These are phyloP conservation scores for Paracanthobrama guichenoti DNA, from an alignment of 2,113 vertebrate genomes.

Conservation along the genomic window DNA sequence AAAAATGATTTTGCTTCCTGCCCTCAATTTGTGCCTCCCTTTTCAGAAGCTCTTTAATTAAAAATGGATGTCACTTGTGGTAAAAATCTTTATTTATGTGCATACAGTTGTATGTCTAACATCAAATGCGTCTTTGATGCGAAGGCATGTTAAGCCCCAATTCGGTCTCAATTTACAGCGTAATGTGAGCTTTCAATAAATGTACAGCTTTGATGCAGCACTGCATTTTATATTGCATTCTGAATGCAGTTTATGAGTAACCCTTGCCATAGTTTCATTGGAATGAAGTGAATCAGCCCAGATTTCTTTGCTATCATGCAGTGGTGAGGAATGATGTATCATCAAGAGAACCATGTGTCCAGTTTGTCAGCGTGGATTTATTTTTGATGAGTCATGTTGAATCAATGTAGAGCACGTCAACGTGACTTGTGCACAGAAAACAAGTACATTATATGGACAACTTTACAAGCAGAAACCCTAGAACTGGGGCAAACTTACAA, in stretches of 20 bases:
- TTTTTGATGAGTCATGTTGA: constrained; percentile 22
- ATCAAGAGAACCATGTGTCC: constrained; percentile 7
- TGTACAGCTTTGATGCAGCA: not conserved
- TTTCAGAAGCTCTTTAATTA: constrained; percentile 38
- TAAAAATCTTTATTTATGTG: constrained; percentile 30
- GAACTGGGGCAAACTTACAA: not conserved
- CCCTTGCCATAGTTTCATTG: not conserved
- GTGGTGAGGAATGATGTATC: constrained; percentile 17
- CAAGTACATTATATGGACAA: not conserved
- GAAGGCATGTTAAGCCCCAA: not conserved
- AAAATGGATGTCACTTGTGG: constrained; percentile 36
- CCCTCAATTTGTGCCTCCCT: not conserved
- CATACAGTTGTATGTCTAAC: constrained; percentile 16
- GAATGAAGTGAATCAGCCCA: constrained; percentile 17
- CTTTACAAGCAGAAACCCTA: constrained; percentile 17
- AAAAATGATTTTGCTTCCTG: constrained; percentile 25
- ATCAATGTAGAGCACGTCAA: not conserved
- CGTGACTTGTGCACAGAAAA: not conserved
- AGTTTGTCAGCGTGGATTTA: not conserved
- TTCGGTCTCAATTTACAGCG: not conserved
- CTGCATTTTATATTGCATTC: constrained; percentile 1
- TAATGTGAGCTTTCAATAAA: constrained; percentile 14
- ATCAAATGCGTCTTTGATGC: constrained; percentile 14
- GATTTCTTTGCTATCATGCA: constrained; percentile 4
- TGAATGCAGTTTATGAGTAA: constrained; percentile 4